A percentile compares a stretch with the other conserved stretches of the same genome.
These are phyloP conservation scores for Cyclura pinguis DNA, from an alignment of 2,797 vertebrate species.

Conservation along the genomic window DNA sequence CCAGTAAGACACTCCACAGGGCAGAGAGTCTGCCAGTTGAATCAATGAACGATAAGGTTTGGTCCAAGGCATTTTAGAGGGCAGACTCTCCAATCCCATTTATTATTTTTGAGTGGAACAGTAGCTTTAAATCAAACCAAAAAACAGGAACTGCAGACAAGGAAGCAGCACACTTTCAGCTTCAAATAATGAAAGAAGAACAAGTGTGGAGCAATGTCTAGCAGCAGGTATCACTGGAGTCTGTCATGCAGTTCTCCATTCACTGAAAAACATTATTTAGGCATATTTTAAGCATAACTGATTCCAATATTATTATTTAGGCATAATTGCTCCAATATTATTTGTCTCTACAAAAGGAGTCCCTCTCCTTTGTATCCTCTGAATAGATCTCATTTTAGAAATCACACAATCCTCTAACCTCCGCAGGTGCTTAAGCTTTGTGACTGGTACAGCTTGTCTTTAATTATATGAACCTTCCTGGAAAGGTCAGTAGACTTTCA, in stretches of 20 bases:
- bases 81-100: neutral
- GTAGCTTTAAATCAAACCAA: neutral
- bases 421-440: neutral
- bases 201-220: neutral
- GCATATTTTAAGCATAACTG: too few species aligned
- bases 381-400: constrained; percentile 22
- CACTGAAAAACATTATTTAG: neutral
- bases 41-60: neutral
- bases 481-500: constrained; percentile 40
- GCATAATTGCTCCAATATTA: neutral
- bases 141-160: neutral
- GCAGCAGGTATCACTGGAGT: neutral
- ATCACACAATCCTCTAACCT: neutral
- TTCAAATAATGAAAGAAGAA: neutral
- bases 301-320: neutral
- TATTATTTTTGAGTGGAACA: neutral
- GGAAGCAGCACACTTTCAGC: neutral
- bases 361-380: constrained; percentile 10
- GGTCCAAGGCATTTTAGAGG: neutral
- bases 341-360: neutral
- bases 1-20: too few species aligned
- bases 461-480: constrained; percentile 30
- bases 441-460: constrained; percentile 9
- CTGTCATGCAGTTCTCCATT: neutral
- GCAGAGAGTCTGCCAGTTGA: neutral